Evolutionary conservation across 2,113 vertebrate species (phyloP), one percentile per base, ranked within the genome.

Genomic region (Mixornis gularis): DNA sequence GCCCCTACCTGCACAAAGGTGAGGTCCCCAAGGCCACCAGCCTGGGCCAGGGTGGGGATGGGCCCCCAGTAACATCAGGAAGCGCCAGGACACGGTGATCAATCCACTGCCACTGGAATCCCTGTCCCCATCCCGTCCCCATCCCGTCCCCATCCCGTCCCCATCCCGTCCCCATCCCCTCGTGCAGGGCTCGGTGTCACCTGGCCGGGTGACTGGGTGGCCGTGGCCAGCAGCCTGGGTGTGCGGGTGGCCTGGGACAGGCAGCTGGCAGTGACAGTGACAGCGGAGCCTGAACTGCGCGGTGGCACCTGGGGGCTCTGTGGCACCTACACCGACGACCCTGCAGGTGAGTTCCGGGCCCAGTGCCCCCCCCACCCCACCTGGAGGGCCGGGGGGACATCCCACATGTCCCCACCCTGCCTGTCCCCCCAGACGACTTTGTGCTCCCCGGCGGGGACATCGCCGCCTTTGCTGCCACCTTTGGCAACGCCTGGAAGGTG

Each of bases 191-290:
- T 99, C 79, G 98, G 98, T 24, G 87, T 99, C 48, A 97, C 97
- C 17, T 99, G 99, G 99, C 97, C 98, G 6, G 99, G 99, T 3
- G 98, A 99, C 85, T 99, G 99, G 96, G 95, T 99, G 89, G 98
- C 98, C 12, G 97, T 99, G 94, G 98, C 98, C 4, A 98, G 98
- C 4, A 98, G 97, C 15, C 96, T 98, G 32, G 99, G 98, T 0
- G 97, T 99, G 11, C 85, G 97, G 40, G 94, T 99, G 43, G 97
- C 97, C 95, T 98, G 97, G 22, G 98, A 99, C 58, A 41, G 98
- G 77, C 87, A 17, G 29, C 97, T 94, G 91, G 98, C 97, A 0
- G 85, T 98, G 38, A 98, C 98, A 2, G 79, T 99, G 79, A 99
- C 97, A 0, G 97, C 97, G 5, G 98, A 97, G 7, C 86, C 95